Conservation (phyloP, 2,797 vertebrate genomes). For the Sebastes itinus region DNA sequence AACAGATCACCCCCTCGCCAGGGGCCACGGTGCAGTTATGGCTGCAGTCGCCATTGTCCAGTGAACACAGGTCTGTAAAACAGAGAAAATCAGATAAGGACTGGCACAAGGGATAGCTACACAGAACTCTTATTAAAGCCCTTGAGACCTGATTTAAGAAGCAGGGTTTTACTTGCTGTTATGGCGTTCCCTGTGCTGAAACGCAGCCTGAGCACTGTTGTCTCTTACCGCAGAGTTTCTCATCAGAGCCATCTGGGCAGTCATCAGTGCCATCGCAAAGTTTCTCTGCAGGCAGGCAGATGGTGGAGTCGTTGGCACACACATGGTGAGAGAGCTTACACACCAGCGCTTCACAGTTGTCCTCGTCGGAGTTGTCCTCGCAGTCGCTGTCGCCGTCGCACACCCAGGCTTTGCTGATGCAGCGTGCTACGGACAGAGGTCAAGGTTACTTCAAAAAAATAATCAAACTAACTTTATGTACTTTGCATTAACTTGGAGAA, state of each 20-base stretch:
- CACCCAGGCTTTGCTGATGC: conserved; percentile 98
- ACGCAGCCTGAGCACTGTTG: conserved; percentile 21
- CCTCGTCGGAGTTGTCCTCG: conserved; percentile 96
- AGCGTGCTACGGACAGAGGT: conserved; percentile 83
- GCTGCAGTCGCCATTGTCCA: conserved; percentile 93
- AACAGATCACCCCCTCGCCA: conserved; percentile 93
- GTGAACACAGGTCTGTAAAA: conserved; percentile 89
- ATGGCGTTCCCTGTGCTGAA: not conserved
- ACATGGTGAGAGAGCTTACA: conserved; percentile 96
- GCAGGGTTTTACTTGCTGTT: conserved; percentile 4
- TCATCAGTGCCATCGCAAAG: conserved; percentile 92
- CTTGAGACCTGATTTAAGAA: not conserved
- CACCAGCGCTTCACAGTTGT: conserved; percentile 93
- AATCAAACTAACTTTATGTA: not conserved
- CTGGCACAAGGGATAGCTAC: not conserved
- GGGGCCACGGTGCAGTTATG: conserved; percentile 97
- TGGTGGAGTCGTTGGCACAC: conserved; percentile 92
- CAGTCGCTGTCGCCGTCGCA: conserved; percentile 97
- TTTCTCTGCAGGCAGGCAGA: conserved; percentile 94
- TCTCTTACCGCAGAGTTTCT: conserved; percentile 92
- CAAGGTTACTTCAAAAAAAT: not conserved
- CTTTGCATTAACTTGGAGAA: not conserved
- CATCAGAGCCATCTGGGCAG: conserved; percentile 93
- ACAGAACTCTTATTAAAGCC: conserved; percentile 1
- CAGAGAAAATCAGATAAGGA: not conserved